A percentile compares a stretch with the other conserved stretches of the same genome.
phyloP scores from a whole-genome alignment of 2,797 vertebrate genomes.

The Cossypha caffra region DNA sequence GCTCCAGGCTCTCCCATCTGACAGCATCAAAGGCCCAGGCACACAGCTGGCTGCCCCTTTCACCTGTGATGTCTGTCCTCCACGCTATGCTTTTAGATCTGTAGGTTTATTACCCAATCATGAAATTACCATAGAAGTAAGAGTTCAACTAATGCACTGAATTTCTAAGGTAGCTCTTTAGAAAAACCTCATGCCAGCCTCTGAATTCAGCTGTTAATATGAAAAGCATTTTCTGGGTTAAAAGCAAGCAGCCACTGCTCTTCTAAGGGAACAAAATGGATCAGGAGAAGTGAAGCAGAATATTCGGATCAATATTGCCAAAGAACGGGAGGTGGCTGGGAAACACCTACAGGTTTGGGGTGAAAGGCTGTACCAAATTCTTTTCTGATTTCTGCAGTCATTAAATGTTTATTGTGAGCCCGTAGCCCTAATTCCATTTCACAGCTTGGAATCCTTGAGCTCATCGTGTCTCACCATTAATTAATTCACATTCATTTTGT shows the following conservation, averaged over 20 bases:
- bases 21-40: not conserved
- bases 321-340: not conserved
- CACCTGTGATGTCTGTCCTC: not conserved
- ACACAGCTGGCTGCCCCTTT: not conserved
- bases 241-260: not conserved
- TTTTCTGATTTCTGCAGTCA: not conserved
- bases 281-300: not conserved
- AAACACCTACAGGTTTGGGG: not conserved
- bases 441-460: not conserved
- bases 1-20: not conserved
- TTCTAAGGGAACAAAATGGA: not conserved
- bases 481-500: not conserved
- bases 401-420: not conserved
- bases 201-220: not conserved
- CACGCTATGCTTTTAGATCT: not conserved
- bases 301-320: accelerated
- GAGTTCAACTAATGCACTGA: not conserved
- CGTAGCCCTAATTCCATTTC: not conserved
- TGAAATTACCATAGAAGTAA: not conserved
- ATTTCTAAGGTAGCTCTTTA: not conserved
- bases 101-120: not conserved
- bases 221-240: not conserved
- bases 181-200: accelerated
- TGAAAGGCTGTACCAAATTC: not conserved
- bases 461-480: not conserved